A percentile compares a stretch with the other conserved stretches of the same genome.
These are phyloP conservation scores for Lordiphosa stackelbergi DNA, from an alignment of 1,140 invertebrate genomes.

Conservation along the genomic window DNA sequence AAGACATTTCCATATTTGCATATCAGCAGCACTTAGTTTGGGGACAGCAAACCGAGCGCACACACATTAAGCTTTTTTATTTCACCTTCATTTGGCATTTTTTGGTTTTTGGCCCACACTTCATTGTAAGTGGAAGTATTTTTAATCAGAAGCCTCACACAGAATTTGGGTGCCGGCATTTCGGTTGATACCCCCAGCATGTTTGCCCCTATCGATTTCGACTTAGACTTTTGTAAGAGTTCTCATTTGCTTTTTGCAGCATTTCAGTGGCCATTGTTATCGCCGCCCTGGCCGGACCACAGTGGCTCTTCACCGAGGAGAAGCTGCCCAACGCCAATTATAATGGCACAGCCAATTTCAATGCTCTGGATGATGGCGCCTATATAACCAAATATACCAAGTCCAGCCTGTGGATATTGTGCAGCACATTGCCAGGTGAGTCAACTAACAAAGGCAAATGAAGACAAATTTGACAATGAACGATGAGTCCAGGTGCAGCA, in stretches of 20 bases:
- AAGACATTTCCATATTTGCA: too few species aligned
- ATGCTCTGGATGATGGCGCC: conserved; percentile 69
- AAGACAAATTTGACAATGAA: conserved; percentile 9
- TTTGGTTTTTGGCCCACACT: too few species aligned
- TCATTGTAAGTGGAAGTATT: too few species aligned
- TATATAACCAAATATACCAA: conserved; percentile 73
- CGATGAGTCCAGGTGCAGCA: not conserved
- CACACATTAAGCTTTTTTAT: too few species aligned
- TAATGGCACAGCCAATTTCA: conserved; percentile 74
- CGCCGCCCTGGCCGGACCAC: conserved; percentile 71
- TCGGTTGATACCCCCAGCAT: too few species aligned
- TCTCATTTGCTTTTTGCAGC: conserved; percentile 35
- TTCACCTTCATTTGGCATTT: too few species aligned
- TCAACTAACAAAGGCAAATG: conserved; percentile 3
- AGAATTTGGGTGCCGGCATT: too few species aligned
- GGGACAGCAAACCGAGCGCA: too few species aligned
- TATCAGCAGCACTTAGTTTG: too few species aligned
- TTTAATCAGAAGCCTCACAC: too few species aligned
- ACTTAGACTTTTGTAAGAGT: too few species aligned
- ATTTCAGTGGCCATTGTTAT: conserved; percentile 76
- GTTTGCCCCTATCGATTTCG: too few species aligned
- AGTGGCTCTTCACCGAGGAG: conserved; percentile 76
- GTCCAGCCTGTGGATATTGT: conserved; percentile 76
- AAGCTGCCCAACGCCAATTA: conserved; percentile 70
- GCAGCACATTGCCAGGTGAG: conserved; percentile 69